Conservation (phyloP, 2,888 invertebrate genomes). For the Caenorhabditis sp. region DNA sequence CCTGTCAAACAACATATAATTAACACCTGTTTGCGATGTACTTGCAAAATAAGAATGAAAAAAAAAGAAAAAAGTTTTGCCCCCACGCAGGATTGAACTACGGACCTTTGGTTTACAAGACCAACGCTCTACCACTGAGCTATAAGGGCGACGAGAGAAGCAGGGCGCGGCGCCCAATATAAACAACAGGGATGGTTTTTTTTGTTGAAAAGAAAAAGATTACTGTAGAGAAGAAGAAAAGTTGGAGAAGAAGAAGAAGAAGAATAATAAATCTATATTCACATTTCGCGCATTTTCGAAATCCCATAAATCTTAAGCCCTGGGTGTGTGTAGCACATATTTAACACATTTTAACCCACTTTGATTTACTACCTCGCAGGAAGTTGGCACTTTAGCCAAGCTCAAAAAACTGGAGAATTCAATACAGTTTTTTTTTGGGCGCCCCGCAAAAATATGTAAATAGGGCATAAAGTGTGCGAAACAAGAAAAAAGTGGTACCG, state of each 20-base stretch:
- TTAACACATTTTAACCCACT: not conserved
- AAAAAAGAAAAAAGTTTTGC: slow-evolving; percentile 8
- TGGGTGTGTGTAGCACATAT: not conserved
- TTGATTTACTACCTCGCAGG: not conserved
- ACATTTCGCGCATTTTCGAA: not conserved
- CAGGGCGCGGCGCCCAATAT: not conserved
- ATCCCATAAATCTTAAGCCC: not conserved
- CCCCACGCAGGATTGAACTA: slow-evolving; percentile 50
- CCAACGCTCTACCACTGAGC: slow-evolving; percentile 52
- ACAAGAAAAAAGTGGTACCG: not conserved
- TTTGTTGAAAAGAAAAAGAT: no score
- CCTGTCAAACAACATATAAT: not conserved
- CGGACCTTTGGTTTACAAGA: slow-evolving; percentile 52
- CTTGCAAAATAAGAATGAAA: not conserved
- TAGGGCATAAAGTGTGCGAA: not conserved
- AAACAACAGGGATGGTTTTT: no score
- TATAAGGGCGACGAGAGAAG: slow-evolving; percentile 30
- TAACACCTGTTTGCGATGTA: not conserved
- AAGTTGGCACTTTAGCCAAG: no score
- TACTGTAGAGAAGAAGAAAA: no score
- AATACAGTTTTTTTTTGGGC: not conserved
- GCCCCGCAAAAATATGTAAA: not conserved
- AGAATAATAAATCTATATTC: not conserved
- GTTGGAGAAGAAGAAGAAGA: not conserved
- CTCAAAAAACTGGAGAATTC: no score